A percentile compares a stretch with the other conserved stretches of the same genome.
Conservation (phyloP, 2,797 vertebrate genomes). For the Sebastes iracundus region DNA sequence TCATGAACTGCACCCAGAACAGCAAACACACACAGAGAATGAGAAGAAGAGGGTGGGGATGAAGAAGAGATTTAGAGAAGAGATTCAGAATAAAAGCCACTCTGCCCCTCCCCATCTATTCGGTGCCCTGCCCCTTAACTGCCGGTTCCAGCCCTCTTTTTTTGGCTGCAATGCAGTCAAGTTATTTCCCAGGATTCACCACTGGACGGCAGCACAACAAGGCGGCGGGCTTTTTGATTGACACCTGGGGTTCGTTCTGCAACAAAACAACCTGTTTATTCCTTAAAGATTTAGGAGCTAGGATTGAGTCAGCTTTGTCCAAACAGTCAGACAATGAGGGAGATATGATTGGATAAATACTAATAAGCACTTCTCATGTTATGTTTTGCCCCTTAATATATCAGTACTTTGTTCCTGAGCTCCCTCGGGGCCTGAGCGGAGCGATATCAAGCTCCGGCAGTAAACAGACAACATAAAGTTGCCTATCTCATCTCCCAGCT, state of each 20-base stretch:
- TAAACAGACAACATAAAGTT: conserved; percentile 66
- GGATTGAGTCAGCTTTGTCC: not conserved
- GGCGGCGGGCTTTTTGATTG: conserved; percentile 20
- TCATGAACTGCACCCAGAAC: conserved; percentile 1
- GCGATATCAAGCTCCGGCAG: conserved; percentile 54
- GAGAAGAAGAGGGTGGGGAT: conserved; percentile 36
- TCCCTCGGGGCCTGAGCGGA: conserved; percentile 27
- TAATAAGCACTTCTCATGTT: not conserved
- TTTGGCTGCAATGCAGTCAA: conserved; percentile 63
- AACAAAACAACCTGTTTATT: conserved; percentile 11
- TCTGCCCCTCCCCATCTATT: conserved; percentile 26
- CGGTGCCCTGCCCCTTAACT: conserved; percentile 11
- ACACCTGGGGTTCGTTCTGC: conserved; percentile 4
- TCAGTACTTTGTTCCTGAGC: conserved; percentile 13
- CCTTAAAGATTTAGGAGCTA: not conserved
- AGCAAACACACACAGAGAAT: not conserved
- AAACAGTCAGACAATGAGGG: not conserved
- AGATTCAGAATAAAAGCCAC: not conserved
- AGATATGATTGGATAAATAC: not conserved
- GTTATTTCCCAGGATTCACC: conserved; percentile 31
- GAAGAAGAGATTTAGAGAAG: conserved; percentile 9
- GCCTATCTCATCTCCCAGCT: conserved; percentile 70
- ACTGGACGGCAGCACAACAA: conserved; percentile 40
- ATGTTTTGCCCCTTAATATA: not conserved
- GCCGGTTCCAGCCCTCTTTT: conserved; percentile 13